phyloP scores from a whole-genome alignment of 2,888 invertebrate genomes.

The Hyposoter dolosus region DNA sequence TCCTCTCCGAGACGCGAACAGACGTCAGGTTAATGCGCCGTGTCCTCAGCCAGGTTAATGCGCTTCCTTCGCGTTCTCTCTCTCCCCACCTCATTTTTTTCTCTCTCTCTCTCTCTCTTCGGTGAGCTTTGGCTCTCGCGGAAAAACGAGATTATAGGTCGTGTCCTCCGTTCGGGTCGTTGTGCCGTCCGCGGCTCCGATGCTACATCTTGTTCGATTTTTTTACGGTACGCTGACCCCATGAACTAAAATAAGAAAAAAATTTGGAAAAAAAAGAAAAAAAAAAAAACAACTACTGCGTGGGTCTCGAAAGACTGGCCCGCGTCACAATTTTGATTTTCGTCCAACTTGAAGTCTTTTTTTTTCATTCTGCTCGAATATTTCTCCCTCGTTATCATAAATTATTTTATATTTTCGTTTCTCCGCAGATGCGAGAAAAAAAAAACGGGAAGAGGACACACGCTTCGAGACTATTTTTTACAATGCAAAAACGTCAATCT shows the following conservation, averaged over 20 bases:
- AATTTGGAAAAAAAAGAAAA: background rate
- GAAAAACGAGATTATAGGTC: slow-evolving; percentile 67
- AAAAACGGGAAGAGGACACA: background rate
- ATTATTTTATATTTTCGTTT: slow-evolving; percentile 28
- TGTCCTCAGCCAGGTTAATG: slow-evolving; percentile 60
- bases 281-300: background rate
- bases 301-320: background rate
- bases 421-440: background rate
- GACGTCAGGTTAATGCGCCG: slow-evolving; percentile 64
- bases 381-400: slow-evolving; percentile 41
- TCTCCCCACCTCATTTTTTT: slow-evolving; percentile 4
- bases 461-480: background rate
- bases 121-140: slow-evolving; percentile 31
- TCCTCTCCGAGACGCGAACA: slow-evolving; percentile 40
- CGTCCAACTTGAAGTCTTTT: slow-evolving; percentile 34
- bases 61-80: slow-evolving; percentile 34
- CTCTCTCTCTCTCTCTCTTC: slow-evolving; percentile 24
- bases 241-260: slow-evolving; percentile 29
- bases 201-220: slow-evolving; percentile 32
- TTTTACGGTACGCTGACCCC: slow-evolving; percentile 45
- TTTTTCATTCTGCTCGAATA: slow-evolving; percentile 33
- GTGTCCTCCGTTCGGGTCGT: slow-evolving; percentile 66
- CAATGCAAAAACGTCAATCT: background rate
- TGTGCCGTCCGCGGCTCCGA: slow-evolving; percentile 40
- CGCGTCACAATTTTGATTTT: slow-evolving; percentile 46